phyloP scores from a whole-genome alignment of 2,113 vertebrate genomes.

The Vulpes vulpes region DNA sequence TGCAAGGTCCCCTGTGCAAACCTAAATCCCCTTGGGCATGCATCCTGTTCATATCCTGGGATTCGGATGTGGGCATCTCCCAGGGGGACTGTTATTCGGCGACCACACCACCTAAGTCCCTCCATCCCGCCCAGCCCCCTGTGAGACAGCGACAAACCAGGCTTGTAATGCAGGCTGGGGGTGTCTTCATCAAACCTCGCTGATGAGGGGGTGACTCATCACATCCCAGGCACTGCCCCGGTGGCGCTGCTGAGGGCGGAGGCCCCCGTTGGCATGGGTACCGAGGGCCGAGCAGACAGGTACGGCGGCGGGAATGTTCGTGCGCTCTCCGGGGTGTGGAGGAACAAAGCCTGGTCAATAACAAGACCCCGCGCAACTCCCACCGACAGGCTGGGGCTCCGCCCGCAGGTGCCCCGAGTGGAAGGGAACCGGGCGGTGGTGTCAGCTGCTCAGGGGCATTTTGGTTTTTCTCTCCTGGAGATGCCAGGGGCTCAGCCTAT shows the following conservation, averaged over 20 bases:
- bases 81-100: background rate
- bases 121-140: accelerated
- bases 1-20: accelerated
- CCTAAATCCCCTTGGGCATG: accelerated
- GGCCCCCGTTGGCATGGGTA: background rate
- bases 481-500: no score
- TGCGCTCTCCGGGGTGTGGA: accelerated
- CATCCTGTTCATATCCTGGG: accelerated
- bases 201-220: background rate
- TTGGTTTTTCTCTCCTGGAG: accelerated
- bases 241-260: accelerated
- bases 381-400: accelerated
- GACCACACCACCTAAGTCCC: accelerated
- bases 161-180: background rate
- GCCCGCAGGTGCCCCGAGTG: accelerated
- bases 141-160: accelerated
- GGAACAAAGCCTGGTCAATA: accelerated
- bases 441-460: accelerated
- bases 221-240: background rate
- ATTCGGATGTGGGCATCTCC: accelerated
- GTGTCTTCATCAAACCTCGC: accelerated
- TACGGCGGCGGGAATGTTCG: accelerated
- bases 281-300: background rate
- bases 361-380: accelerated
- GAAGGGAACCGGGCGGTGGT: accelerated